phyloP scores from a whole-genome alignment of 2,113 vertebrate genomes.

The Zosterops borbonicus region DNA sequence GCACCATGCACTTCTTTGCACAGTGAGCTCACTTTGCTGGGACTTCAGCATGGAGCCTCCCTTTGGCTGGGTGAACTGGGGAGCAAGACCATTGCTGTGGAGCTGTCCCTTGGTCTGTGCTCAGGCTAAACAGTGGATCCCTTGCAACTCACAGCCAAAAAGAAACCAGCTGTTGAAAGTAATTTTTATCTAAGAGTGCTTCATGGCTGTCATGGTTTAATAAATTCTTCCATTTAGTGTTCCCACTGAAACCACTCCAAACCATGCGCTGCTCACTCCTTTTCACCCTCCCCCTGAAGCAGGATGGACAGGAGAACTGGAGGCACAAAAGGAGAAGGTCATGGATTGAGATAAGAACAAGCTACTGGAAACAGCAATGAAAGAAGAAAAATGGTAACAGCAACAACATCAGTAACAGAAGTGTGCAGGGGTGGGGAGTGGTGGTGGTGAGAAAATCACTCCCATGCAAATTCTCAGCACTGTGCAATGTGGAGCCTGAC shows the following conservation, averaged over 20 bases:
- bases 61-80: not conserved
- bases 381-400: not conserved
- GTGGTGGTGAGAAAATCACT: too few relatives aligned
- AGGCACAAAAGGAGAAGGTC: not conserved
- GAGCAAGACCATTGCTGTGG: not conserved
- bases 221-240: not conserved
- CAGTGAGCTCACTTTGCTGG: not conserved
- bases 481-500: not conserved
- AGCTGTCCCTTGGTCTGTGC: fast-evolving
- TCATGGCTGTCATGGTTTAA: fast-evolving
- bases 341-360: not conserved
- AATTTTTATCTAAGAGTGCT: not conserved
- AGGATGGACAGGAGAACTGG: not conserved
- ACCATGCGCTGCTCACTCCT: fast-evolving
- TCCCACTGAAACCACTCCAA: not conserved
- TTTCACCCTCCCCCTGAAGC: not conserved
- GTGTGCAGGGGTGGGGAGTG: not conserved
- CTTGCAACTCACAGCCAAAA: not conserved
- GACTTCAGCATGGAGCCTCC: not conserved
- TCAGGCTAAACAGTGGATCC: not conserved
- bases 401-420: not conserved
- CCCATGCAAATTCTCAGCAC: not conserved
- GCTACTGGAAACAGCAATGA: too few relatives aligned
- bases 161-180: not conserved
- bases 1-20: not conserved